Conservation (phyloP, 2,888 invertebrate genomes). For the Nezara viridula region DNA sequence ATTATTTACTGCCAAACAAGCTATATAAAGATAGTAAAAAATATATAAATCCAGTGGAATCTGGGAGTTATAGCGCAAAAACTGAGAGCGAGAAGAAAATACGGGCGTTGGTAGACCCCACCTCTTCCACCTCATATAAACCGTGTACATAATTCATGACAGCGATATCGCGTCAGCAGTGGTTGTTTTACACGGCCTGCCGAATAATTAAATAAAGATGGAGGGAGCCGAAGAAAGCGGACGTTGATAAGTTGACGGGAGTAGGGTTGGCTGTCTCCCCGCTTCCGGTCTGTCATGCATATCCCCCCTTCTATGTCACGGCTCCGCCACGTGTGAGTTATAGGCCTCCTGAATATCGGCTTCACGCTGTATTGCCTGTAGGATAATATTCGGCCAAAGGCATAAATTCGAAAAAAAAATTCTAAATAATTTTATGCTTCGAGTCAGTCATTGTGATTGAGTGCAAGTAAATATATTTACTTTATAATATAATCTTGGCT, state of each 20-base stretch:
- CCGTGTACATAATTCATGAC: conserved; percentile 42
- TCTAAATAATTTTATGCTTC: not conserved
- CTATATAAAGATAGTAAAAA: not conserved
- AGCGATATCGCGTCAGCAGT: conserved; percentile 30
- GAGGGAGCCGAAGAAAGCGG: conserved; percentile 57
- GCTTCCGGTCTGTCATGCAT: conserved; percentile 54
- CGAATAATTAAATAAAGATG: conserved; percentile 58
- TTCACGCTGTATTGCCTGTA: conserved; percentile 22
- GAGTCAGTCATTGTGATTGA: too few relatives aligned
- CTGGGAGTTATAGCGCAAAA: not conserved
- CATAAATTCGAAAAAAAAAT: not conserved
- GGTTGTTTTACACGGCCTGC: conserved; percentile 54
- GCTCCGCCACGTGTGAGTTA: conserved; percentile 47
- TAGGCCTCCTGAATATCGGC: conserved; percentile 42
- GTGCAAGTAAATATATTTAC: too few relatives aligned
- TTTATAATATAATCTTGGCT: too few relatives aligned
- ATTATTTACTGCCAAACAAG: too few relatives aligned
- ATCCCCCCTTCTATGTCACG: conserved; percentile 26
- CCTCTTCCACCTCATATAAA: conserved; percentile 49
- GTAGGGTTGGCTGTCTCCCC: conserved; percentile 51
- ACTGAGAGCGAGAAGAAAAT: not conserved
- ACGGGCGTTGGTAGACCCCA: conserved; percentile 21
- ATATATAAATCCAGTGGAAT: not conserved
- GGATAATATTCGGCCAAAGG: not conserved
- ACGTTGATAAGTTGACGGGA: conserved; percentile 56